Evolutionary conservation across 2,888 invertebrate genomes (phyloP).

Genomic region (Lepas anatifera): DNA sequence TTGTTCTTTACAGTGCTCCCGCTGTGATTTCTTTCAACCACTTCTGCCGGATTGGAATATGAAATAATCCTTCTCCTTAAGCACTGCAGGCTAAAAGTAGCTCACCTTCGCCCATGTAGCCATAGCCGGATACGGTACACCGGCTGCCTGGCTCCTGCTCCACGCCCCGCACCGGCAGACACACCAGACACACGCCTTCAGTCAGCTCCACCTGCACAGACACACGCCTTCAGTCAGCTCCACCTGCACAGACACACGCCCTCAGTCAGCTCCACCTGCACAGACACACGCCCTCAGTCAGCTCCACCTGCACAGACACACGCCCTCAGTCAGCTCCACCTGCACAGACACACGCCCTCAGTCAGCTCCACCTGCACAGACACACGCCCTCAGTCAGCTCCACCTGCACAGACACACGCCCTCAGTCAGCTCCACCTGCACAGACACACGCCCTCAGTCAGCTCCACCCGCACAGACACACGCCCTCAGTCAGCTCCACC

Average conservation of each 20-base stretch:
- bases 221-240: background rate
- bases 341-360: slow-evolving; percentile 59
- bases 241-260: background rate
- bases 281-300: too few species aligned
- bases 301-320: too few species aligned
- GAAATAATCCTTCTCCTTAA: too few species aligned
- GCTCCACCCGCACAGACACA: too few species aligned
- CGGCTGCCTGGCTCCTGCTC: slow-evolving; percentile 71
- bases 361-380: slow-evolving; percentile 23
- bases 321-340: background rate
- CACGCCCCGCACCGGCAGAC: slow-evolving; percentile 76
- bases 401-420: background rate
- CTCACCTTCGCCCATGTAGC: slow-evolving; percentile 86
- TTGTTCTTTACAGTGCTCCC: too few species aligned
- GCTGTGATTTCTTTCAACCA: too few species aligned
- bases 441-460: background rate
- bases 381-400: background rate
- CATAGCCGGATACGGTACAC: slow-evolving; percentile 87
- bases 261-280: background rate
- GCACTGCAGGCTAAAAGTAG: too few species aligned
- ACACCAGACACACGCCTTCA: slow-evolving; percentile 73
- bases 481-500: too few species aligned
- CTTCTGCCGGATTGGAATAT: too few species aligned
- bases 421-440: background rate
- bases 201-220: slow-evolving; percentile 23